Base-by-base conservation (phyloP, 2,797 vertebrate genomes). In the Prionace glauca region DNA sequence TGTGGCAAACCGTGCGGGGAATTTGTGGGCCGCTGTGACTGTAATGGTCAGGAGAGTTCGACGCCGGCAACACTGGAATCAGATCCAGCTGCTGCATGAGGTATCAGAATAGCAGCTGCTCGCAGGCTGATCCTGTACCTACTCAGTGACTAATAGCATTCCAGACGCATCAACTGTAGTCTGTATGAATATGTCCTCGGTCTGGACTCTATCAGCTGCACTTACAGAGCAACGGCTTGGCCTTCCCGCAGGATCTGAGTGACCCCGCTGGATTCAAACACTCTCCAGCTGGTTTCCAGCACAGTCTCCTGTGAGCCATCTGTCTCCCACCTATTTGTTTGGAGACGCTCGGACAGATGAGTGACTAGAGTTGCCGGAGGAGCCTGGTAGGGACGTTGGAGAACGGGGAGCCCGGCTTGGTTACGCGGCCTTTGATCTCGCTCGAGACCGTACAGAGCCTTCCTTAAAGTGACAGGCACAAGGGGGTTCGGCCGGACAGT, bases 71-170 rank as follows among this genome's bases (percentile, higher is more conserved):
- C 41, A 32, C 29, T 56, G 93, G 71, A 95, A 95, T 95, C 69
- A n/a, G 69, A 95, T 77, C 93, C 71, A 74, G 93, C 93, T 95
- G 93, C 93, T 95, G 71, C 16, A 16, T 36, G 71, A 77, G 93
- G 71, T n/a, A 77, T 95, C 93, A 95, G 93, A 50, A 77, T 16
- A 74, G 97, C 97, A 97, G 97, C 97, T 97, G 97, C 97, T 94
- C 41, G 22, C 97, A 97, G 97, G 97, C 96, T 97, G 96, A 97
- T 97, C 97, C 96, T 92, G 96, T 97, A 97, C 97, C 96, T 96
- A 97, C 96, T 96, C 97, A 97, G 97, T 97, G 97, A 97, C 97
- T 97, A 97, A 97, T 97, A 97, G 97, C 97, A 98, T 97, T 97
- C 97, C 97, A 97, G 95, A 96, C 96, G 95, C 96, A 56, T 96